Conservation (phyloP, 2,797 vertebrate species). For the Erethizon dorsatum region DNA sequence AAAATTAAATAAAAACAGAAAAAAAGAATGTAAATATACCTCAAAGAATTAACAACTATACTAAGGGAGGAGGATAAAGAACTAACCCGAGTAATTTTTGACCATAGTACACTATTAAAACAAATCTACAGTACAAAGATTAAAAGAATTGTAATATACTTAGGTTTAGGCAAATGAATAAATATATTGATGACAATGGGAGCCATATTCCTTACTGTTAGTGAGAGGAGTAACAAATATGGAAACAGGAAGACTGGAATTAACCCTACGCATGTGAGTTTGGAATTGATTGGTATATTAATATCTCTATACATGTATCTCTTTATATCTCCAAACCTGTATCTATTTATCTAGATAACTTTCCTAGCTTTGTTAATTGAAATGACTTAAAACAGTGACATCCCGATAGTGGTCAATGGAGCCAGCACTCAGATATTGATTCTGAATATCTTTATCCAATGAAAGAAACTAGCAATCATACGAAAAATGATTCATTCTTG, state of each 20-base stretch:
- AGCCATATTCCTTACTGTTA: neutral
- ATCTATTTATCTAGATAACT: neutral
- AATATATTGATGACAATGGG: neutral
- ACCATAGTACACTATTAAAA: neutral
- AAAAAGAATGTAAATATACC: neutral
- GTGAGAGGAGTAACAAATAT: neutral
- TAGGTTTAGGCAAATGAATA: neutral
- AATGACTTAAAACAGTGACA: neutral
- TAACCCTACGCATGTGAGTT: neutral
- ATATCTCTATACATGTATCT: neutral
- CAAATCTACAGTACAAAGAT: neutral
- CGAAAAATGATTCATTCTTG: neutral
- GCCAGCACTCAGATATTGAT: neutral
- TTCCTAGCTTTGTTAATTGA: neutral
- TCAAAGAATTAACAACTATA: neutral
- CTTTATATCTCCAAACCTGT: no score
- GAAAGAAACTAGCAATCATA: neutral
- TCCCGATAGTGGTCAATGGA: neutral
- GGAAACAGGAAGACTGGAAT: neutral
- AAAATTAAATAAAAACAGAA: neutral
- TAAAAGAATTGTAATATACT: neutral
- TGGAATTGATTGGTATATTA: neutral
- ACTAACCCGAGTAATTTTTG: neutral
- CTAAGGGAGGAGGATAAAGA: neutral
- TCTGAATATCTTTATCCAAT: neutral